Evolutionary conservation across 2,888 invertebrate genomes (phyloP).

Genomic region (Esperia sulphurella): DNA sequence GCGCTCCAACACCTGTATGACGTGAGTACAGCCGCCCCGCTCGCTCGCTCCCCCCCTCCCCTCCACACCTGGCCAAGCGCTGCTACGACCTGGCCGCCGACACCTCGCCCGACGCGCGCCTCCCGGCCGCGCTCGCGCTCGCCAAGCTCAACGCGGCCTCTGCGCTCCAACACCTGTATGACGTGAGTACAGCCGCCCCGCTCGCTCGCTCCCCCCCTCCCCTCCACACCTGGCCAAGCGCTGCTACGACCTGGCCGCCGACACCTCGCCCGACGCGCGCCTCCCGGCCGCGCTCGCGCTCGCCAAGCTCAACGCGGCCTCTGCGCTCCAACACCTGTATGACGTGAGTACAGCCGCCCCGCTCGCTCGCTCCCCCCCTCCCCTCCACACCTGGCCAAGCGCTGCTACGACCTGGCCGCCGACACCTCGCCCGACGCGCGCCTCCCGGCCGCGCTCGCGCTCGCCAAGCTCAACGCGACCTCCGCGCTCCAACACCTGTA

Average conservation of each 20-base stretch:
- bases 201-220: too few relatives aligned
- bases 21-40: too few relatives aligned
- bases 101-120: constrained; percentile 94
- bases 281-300: constrained; percentile 96
- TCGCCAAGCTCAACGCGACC: constrained; percentile 88
- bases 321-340: constrained; percentile 17
- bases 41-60: too few relatives aligned
- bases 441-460: constrained; percentile 94
- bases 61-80: constrained; percentile 98
- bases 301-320: constrained; percentile 87
- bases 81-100: constrained; percentile 98
- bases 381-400: too few relatives aligned
- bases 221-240: too few relatives aligned
- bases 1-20: constrained; percentile 15
- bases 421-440: constrained; percentile 96
- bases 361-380: too few relatives aligned
- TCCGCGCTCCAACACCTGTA: constrained; percentile 30
- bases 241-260: constrained; percentile 97
- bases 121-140: constrained; percentile 95
- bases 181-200: too few relatives aligned
- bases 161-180: constrained; percentile 15
- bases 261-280: constrained; percentile 94
- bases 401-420: constrained; percentile 97
- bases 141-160: constrained; percentile 87
- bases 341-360: too few relatives aligned